phyloP scores from a whole-genome alignment of 1,140 invertebrate genomes.

The Philopotamus ludificatus region DNA sequence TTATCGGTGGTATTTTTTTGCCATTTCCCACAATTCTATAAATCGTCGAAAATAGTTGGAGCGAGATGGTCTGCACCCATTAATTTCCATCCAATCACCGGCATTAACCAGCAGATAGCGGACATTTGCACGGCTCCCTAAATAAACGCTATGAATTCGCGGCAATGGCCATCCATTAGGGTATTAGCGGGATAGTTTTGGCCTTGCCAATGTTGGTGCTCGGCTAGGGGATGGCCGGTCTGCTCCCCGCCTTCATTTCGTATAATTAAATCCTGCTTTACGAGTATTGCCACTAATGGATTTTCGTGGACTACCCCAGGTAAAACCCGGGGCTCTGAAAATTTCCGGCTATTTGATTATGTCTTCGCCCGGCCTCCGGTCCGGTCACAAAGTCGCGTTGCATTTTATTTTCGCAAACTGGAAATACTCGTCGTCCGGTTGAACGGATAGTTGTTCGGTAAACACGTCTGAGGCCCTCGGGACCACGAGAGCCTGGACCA shows the following conservation, averaged over 20 bases:
- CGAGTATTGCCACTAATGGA: not conserved
- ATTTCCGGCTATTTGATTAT: not conserved
- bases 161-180: not conserved
- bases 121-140: too few species aligned
- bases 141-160: too few species aligned
- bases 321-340: not conserved
- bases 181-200: not conserved
- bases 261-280: not conserved
- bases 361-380: not conserved
- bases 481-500: not conserved
- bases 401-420: not conserved
- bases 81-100: not conserved
- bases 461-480: not conserved
- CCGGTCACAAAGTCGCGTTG: not conserved
- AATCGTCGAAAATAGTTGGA: too few species aligned
- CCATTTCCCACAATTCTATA: too few species aligned
- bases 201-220: not conserved
- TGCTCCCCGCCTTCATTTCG: not conserved
- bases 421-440: not conserved
- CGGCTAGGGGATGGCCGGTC: not conserved
- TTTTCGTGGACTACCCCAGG: not conserved
- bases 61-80: too few species aligned
- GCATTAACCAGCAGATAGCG: too few species aligned
- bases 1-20: too few species aligned
- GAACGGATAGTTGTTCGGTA: not conserved